Evolutionary conservation across 2,888 invertebrate species (phyloP), one percentile per base, ranked within the genome.

Genomic region (Tholera decimalis): DNA sequence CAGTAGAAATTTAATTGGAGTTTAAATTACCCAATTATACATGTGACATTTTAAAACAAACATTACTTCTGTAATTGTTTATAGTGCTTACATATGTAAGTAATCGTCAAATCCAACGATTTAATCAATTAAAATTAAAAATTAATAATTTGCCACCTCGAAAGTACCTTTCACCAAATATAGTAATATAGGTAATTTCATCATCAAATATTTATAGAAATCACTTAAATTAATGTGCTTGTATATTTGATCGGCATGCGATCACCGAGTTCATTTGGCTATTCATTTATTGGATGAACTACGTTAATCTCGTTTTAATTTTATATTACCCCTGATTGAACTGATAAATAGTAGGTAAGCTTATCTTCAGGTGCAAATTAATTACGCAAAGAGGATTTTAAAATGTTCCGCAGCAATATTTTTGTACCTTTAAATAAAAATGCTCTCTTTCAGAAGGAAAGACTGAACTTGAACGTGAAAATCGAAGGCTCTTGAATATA

Each of bases 211-310:
- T 47, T 59, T 30, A 50, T 9, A 24, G 0, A 20, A 33, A 44
- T 46, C 50, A 39, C 24, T 44, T 22, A 11, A 44, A 50, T 39
- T 22, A 28, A 51, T 46, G 9, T 26, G 24, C 13, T 43, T 37
- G 8, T 30, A 30, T 56, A 26, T 46, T 35, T 43, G n/a, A 57
- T 58, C 28, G 33, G 54, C 24, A 13, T 8, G 22, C 28, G n/a
- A 44, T 64, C 50, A 49, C 54, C 5, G 22, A 30, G 44, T n/a
- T 43, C 43, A 49, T 73, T 49, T 49, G 3, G 28, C 35, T 44
- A 33, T 46, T 53, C 43, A 49, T 53, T 47, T 60, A 72, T 56
- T 39, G 33, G 9, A 47, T 43, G 35, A 72, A 53, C 47, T 13
- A 41, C 24, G n/a, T 44, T 56, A 22, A 60, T 20, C 18, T 30